Base-by-base conservation (phyloP, 1,140 invertebrate species). In the Drosophila sulfurigaster region DNA sequence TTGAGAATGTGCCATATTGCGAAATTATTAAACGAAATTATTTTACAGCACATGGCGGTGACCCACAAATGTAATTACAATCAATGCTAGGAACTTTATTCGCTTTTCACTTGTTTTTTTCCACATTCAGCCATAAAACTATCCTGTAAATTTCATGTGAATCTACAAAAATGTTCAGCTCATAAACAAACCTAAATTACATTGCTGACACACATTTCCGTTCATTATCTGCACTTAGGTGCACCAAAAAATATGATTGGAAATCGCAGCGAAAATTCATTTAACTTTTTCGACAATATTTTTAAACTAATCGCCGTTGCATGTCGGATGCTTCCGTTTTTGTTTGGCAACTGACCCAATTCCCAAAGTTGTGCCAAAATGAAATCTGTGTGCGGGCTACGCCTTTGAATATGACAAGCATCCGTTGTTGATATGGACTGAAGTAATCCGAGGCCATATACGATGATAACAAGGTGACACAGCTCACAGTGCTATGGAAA, bases 371-470 rank as follows among this genome's bases (percentile, higher is more conserved):
- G 25, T 43, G 16, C 20, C 16, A 41, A 13, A 49, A 35, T 63
- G 10, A 59, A 78, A 59, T 65, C 62, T 69, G 71, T 81, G 82
- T 75, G 82, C 79, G 79, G 78, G 75, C 72, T 41, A 20, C 56
- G 62, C 71, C 58, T 71, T 52, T 75, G 59, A 57, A 87, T 83
- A 80, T 83, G 83, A 87, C 73, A 87, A 78, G 78, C 63, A 86
- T 76, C 77, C 51, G 49, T 78, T 67, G 49, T 78, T 69, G 70
- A 78, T 81, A 86, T 75, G 75, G 78, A 41, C 41, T 13, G n/a
- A 48, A 68, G 54, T 35, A 45, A 77, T 82, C 41, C 41, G 62
- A 49, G 48, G 13, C 80, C 79, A 76, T 87, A 87, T 87, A 82
- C 60, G 83, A 57, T 46, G 15, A 25, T 25, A 25, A 62, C 32